These are phyloP conservation scores for Daktulosphaira vitifoliae DNA, from an alignment of 1,140 invertebrate species.

Conservation along the genomic window DNA sequence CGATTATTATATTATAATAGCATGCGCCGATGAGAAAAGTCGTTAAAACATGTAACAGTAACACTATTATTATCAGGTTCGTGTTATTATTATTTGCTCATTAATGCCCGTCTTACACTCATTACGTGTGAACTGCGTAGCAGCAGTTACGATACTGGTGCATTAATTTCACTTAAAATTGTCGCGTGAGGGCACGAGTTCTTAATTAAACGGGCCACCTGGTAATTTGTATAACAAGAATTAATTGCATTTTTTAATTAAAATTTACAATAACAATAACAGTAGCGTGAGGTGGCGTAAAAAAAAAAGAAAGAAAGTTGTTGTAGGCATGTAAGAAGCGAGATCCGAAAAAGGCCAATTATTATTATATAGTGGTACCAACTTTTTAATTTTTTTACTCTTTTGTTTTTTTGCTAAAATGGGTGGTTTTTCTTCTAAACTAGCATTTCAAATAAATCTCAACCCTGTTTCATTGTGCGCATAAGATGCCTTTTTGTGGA, in stretches of 20 bases:
- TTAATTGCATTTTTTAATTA: slow-evolving; percentile 32
- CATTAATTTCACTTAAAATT: slow-evolving; percentile 34
- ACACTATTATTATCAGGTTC: too few relatives aligned
- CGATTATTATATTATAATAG: too few relatives aligned
- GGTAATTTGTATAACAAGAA: slow-evolving; percentile 33
- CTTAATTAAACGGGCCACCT: slow-evolving; percentile 31
- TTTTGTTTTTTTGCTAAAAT: slow-evolving; percentile 8
- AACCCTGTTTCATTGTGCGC: too few relatives aligned
- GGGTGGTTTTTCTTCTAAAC: slow-evolving; percentile 3
- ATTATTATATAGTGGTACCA: slow-evolving; percentile 4
- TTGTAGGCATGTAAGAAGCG: too few relatives aligned
- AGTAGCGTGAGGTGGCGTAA: not conserved
- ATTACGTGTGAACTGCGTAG: too few relatives aligned
- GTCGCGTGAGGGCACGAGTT: slow-evolving; percentile 16
- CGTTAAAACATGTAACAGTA: too few relatives aligned
- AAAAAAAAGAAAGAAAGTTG: too few relatives aligned
- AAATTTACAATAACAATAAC: slow-evolving; percentile 33
- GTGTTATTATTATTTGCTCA: too few relatives aligned
- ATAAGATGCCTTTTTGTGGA: too few relatives aligned
- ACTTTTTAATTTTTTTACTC: slow-evolving; percentile 8
- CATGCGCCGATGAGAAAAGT: too few relatives aligned
- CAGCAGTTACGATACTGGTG: not conserved
- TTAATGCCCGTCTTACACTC: not conserved
- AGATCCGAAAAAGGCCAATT: slow-evolving; percentile 26
- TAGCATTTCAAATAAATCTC: slow-evolving; percentile 18